Conservation (phyloP, 2,888 invertebrate genomes). For the Caenorhabditis becei region DNA sequence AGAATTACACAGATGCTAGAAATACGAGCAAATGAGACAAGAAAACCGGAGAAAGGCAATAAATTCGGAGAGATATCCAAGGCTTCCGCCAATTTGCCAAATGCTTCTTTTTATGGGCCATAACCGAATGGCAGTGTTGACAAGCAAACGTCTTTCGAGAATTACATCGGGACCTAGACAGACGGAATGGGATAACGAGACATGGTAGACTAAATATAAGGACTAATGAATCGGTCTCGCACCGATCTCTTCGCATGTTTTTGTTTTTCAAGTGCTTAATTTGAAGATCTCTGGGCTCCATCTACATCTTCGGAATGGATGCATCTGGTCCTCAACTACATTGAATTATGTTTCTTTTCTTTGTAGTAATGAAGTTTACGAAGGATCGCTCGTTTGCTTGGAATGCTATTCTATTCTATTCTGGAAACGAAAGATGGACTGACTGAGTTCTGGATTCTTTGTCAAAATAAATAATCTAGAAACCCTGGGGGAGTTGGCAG, state of each 20-base stretch:
- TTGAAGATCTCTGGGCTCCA: conserved; percentile 29
- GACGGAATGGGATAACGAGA: conserved; percentile 34
- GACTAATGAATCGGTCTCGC: conserved; percentile 36
- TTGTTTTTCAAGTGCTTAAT: conserved; percentile 37
- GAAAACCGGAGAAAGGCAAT: conserved; percentile 50
- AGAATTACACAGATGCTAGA: conserved; percentile 11
- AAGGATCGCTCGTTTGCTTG: neutral
- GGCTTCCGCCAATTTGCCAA: conserved; percentile 58
- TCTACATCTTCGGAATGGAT: conserved; percentile 1
- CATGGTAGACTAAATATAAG: conserved; percentile 6
- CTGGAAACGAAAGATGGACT: conserved; percentile 5
- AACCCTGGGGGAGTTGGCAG: conserved; percentile 24
- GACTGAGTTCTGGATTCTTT: neutral
- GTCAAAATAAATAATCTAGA: conserved; percentile 51
- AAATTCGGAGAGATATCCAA: conserved; percentile 45
- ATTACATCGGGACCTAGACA: conserved; percentile 33
- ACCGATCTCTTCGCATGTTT: conserved; percentile 1
- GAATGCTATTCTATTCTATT: neutral
- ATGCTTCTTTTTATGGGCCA: conserved; percentile 60
- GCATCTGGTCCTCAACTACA: conserved; percentile 47
- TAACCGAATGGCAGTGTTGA: conserved; percentile 60
- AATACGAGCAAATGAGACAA: neutral
- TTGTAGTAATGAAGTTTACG: conserved; percentile 20
- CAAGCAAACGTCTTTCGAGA: conserved; percentile 32
- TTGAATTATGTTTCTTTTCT: conserved; percentile 49